Evolutionary conservation across 2,113 vertebrate species (phyloP).

Genomic region (Callopanchax toddi): DNA sequence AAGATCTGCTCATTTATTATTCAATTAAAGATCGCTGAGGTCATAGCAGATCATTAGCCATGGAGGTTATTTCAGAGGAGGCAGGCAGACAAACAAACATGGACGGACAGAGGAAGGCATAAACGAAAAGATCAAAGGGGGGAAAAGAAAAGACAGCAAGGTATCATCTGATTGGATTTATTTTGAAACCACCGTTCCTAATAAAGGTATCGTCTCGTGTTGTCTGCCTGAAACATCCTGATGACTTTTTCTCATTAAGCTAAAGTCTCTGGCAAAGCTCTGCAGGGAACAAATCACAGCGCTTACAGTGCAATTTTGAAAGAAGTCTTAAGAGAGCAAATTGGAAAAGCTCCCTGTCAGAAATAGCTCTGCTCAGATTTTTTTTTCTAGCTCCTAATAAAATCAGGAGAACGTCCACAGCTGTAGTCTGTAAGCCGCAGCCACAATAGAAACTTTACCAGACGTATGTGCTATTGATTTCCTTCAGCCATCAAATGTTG

Average conservation of each 20-base stretch:
- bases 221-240: neutral
- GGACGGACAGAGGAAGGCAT: neutral
- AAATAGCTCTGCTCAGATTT: slow-evolving; percentile 35
- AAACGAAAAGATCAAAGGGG: neutral
- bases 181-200: slow-evolving; percentile 14
- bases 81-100: slow-evolving; percentile 13
- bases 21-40: slow-evolving; percentile 68
- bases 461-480: slow-evolving; percentile 42
- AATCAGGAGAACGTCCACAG: slow-evolving; percentile 27
- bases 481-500: slow-evolving; percentile 34
- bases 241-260: slow-evolving; percentile 28
- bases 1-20: slow-evolving; percentile 76
- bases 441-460: slow-evolving; percentile 33
- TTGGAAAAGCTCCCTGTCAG: slow-evolving; percentile 27
- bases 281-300: slow-evolving; percentile 17
- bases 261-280: slow-evolving; percentile 15
- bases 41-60: slow-evolving; percentile 65
- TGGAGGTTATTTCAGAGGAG: slow-evolving; percentile 66
- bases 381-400: slow-evolving; percentile 22
- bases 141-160: neutral
- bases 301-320: slow-evolving; percentile 26
- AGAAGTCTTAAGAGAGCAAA: slow-evolving; percentile 31
- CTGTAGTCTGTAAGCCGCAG: neutral
- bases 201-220: slow-evolving; percentile 1
- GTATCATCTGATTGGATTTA: slow-evolving; percentile 14